A percentile compares a stretch with the other conserved stretches of the same genome.
Evolutionary conservation across 2,113 vertebrate genomes (phyloP).

Genomic region (Myotis yumanensis): DNA sequence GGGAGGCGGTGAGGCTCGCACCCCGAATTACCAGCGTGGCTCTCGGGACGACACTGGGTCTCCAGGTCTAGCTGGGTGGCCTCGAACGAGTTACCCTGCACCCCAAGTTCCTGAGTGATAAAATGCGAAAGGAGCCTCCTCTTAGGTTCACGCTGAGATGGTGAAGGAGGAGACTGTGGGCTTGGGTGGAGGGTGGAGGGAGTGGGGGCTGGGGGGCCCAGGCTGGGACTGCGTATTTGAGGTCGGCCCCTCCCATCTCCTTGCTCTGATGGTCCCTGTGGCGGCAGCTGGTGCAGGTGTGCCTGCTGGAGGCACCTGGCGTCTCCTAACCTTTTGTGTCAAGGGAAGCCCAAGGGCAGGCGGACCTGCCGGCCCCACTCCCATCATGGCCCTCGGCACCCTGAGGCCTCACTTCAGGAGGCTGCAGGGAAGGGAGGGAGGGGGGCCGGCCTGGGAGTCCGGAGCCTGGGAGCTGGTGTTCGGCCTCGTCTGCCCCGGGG

Average conservation of each 20-base stretch:
- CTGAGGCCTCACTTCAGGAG: not conserved
- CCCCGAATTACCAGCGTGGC: accelerated
- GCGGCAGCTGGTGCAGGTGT: not conserved
- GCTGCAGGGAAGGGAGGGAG: accelerated
- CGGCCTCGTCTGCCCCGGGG: accelerated
- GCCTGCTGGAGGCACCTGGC: too few relatives aligned
- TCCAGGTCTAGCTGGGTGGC: too few relatives aligned
- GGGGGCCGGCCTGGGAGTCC: accelerated
- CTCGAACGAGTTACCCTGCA: not conserved
- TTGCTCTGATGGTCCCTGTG: accelerated
- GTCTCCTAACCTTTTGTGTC: too few relatives aligned
- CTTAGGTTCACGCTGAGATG: not conserved
- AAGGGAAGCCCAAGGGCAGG: not conserved
- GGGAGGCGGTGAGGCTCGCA: accelerated
- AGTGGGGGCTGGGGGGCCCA: accelerated
- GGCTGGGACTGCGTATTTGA: accelerated
- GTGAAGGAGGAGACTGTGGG: accelerated
- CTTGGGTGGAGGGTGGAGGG: accelerated
- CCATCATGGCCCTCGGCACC: not conserved
- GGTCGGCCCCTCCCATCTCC: accelerated
- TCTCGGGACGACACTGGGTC: accelerated
- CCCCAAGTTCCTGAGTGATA: not conserved
- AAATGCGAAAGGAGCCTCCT: not conserved
- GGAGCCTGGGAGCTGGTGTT: not conserved
- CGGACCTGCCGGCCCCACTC: accelerated